Evolutionary conservation across 2,888 invertebrate genomes (phyloP), one percentile per base, ranked within the genome.

Genomic region (Phytoseiulus persimilis): DNA sequence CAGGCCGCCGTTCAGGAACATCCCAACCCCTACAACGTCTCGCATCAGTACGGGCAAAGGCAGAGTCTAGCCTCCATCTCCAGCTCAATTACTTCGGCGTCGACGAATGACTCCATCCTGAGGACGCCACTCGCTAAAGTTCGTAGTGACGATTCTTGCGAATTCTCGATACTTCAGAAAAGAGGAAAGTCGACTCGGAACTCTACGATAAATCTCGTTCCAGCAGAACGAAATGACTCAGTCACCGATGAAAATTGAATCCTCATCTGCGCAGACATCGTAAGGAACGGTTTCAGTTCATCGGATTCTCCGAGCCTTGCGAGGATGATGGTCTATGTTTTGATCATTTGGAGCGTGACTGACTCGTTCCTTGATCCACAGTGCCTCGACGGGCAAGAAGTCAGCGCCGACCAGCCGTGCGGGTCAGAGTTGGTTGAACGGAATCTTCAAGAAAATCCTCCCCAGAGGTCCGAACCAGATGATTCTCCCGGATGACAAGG

Each of bases 401-500:
- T 92, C 92, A 90, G 91, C 91, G 46, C 92, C 92, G 84, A 92
- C 93, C 95, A 90, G 83, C 89, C 90, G 90, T 90, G 91, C 91
- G 90, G 92, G 92, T 83, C 91, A 91, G 89, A 92, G 96, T 90
- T 97, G 97, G 96, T 95, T 97, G 92, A 96, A 96, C 91, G 96
- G 96, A 90, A 94, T 97, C 92, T 96, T 96, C 94, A 96, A 95
- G 93, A 96, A 96, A 93, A 94, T 97, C 90, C 94, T 96, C 32
- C 94, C 96, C 90, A 95, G 96, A 91, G 95, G 96, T 87, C 96
- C 96, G 93, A 97, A 97, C 94, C 97, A 97, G 94, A 97, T 97
- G 97, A 97, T 96, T 92, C 94, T 98, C 91, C 98, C 98, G 0
- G 97, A 98, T 93, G 98, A 98, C 93, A 97, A 95, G 93, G 96